Evolutionary conservation across 2,888 invertebrate genomes (phyloP), one percentile per base, ranked within the genome.

Genomic region (Anorthoa munda): DNA sequence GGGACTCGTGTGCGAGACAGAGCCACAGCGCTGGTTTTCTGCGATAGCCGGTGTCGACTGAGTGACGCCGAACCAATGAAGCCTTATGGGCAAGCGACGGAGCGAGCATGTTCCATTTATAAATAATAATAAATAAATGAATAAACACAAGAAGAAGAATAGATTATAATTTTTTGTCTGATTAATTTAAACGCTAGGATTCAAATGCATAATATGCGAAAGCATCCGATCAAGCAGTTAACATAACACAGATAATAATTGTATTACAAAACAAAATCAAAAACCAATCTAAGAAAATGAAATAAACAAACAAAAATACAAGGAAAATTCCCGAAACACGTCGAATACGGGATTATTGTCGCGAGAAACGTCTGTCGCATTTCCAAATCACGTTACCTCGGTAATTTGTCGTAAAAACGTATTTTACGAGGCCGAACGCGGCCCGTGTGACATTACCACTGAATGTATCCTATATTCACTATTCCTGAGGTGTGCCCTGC

Each of bases 401-500:
- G 87, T 91, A 92, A 92, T 91, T 92, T 88, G 89, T 88, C 92
- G 89, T 92, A 92, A 92, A 92, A 92, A 89, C 87, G 86, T 87
- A 84, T 88, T 92, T 92, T 91, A 91, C 85, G 89, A 83, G 84
- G 81, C 77, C 74, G 76, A 78, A 81, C 81, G 68, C 55, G 82
- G 83, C 74, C 81, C 79, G 74, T 71, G 77, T 86, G 83, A 86
- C 77, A 84, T 84, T 82, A 83, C 76, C 84, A 83, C 85, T 84
- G 83, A 86, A 89, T 85, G 74, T 81, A 74, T 66, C 48, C 64
- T 75, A 75, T 73, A 69, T 66, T 67, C 53, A 75, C 85, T 82
- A 76, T 85, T 74, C 46, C 23, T 67, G 51, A 48, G 48, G 48
- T 60, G 46, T 31, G 21, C 18, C 18, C 15, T 23, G 15, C 45